Evolutionary conservation across 1,140 invertebrate genomes (phyloP).

Genomic region (Macrobrachium nipponense): DNA sequence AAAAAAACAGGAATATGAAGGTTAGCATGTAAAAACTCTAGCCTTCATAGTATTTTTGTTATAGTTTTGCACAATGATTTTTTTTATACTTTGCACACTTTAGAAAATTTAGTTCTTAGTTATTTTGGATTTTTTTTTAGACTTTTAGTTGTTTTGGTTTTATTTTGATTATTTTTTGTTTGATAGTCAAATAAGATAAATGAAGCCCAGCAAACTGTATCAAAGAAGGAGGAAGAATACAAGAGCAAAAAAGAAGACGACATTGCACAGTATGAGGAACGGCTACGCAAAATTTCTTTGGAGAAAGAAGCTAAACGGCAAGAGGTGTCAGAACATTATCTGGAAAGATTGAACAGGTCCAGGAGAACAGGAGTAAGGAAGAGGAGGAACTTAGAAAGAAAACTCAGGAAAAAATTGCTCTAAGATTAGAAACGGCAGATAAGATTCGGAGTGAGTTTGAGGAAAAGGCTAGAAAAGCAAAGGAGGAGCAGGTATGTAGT

Average conservation of each 20-base stretch:
- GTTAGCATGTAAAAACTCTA: background rate
- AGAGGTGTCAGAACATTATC: slow-evolving; percentile 17
- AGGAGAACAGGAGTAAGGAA: slow-evolving; percentile 55
- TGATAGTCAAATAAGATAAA: slow-evolving; percentile 52
- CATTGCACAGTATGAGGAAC: slow-evolving; percentile 49
- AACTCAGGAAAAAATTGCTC: slow-evolving; percentile 47
- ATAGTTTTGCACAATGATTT: background rate
- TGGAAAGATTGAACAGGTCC: slow-evolving; percentile 53
- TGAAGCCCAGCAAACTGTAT: slow-evolving; percentile 48
- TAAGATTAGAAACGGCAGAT: slow-evolving; percentile 60
- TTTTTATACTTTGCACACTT: background rate
- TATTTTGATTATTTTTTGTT: background rate
- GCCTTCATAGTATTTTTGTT: background rate
- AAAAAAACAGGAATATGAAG: background rate
- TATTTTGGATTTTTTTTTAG: background rate
- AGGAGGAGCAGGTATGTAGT: slow-evolving; percentile 54
- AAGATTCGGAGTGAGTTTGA: slow-evolving; percentile 47
- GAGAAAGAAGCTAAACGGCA: slow-evolving; percentile 49
- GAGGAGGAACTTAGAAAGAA: slow-evolving; percentile 59
- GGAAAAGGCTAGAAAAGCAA: slow-evolving; percentile 48
- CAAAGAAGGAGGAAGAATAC: slow-evolving; percentile 63
- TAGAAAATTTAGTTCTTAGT: background rate
- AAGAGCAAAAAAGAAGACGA: slow-evolving; percentile 39
- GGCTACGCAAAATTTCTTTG: slow-evolving; percentile 52
- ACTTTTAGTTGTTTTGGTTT: slow-evolving; percentile 7